Base-by-base conservation (phyloP, 2,797 vertebrate genomes). In the Heteromormyrus szaboi region DNA sequence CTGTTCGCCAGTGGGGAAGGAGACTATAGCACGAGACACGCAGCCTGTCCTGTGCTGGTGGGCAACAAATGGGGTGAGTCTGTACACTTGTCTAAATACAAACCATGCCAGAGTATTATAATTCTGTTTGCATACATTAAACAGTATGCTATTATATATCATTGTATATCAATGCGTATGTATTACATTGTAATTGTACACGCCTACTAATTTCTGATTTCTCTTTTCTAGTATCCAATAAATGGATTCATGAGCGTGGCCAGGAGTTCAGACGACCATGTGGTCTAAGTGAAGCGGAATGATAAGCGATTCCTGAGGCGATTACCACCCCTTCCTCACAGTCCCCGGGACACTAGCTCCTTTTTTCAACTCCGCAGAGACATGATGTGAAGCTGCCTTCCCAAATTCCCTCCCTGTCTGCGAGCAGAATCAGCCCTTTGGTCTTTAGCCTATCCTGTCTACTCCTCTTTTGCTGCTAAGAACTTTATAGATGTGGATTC, bases 41-140 rank as follows among this genome's bases (percentile, higher is more conserved):
- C 98, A 0, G 99, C 98, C 84, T 99, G 99, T 92, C 99, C 99
- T 0, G 98, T 99, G 89, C 94, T 99, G 91, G 99, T 99, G 85
- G 99, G 99, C 91, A 99, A 98, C 93, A 99, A 99, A 92, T 99
- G 99, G 99, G 98, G 99, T 99, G 92, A 96, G 96, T 95, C 91
- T 44, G 5, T 91, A 7, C 11, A 48, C 79, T 87, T 1, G 79
- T 37, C 9, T 22, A 11, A 56, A 22, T 29, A 44, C 62, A 72
- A 33, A 7, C 48, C 87, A 76, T 53, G 29, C 68, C 41, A 72
- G 44, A 19, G 7, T 79, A 44, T n/a, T 79, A 9, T 79, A 0
- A n/a, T 46, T 44, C 4, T 14, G 7, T 85, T 51, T 12, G n/a
- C 59, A 29, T 65, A 29, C 59, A 62, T 62, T 62, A 62, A 62